A percentile compares a stretch with the other conserved stretches of the same genome.
Conservation (phyloP, 2,888 invertebrate genomes). For the Epiblema foenella region DNA sequence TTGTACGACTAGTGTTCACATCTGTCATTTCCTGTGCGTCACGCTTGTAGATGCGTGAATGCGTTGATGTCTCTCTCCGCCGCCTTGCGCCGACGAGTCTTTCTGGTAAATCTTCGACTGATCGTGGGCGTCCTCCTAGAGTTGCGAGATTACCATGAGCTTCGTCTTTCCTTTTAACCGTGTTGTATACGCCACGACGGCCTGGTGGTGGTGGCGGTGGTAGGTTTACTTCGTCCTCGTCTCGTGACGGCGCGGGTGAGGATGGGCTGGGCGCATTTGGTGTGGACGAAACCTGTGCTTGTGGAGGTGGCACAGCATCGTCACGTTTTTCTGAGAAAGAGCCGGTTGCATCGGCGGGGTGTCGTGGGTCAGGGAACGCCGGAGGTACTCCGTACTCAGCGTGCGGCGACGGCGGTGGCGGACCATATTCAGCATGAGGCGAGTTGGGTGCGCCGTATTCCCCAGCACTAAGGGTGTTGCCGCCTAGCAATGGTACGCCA, state of each 20-base stretch:
- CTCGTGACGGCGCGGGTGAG: slow-evolving; percentile 83
- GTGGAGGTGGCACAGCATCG: slow-evolving; percentile 92
- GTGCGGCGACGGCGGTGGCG: slow-evolving; percentile 86
- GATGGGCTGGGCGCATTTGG: slow-evolving; percentile 86
- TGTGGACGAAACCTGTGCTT: slow-evolving; percentile 91
- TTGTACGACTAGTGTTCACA: slow-evolving; percentile 94
- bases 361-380: slow-evolving; percentile 94
- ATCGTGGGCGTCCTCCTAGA: slow-evolving; percentile 93
- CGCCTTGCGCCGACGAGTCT: slow-evolving; percentile 90
- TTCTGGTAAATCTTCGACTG: slow-evolving; percentile 93
- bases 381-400: slow-evolving; percentile 91
- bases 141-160: slow-evolving; percentile 91
- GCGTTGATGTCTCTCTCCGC: slow-evolving; percentile 86
- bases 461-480: slow-evolving; percentile 85
- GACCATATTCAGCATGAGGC: slow-evolving; percentile 88
- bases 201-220: slow-evolving; percentile 95
- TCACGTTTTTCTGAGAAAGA: slow-evolving; percentile 93
- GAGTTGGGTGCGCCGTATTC: slow-evolving; percentile 86
- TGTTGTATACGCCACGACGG: slow-evolving; percentile 91
- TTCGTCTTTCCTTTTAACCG: slow-evolving; percentile 93
- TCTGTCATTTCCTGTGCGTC: slow-evolving; percentile 96
- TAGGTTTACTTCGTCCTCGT: slow-evolving; percentile 88
- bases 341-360: slow-evolving; percentile 93
- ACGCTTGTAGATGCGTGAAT: slow-evolving; percentile 92
- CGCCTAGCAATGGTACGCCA: slow-evolving; percentile 87